phyloP scores from a whole-genome alignment of 1,140 invertebrate genomes.

The Stegodyphus mimosarum region DNA sequence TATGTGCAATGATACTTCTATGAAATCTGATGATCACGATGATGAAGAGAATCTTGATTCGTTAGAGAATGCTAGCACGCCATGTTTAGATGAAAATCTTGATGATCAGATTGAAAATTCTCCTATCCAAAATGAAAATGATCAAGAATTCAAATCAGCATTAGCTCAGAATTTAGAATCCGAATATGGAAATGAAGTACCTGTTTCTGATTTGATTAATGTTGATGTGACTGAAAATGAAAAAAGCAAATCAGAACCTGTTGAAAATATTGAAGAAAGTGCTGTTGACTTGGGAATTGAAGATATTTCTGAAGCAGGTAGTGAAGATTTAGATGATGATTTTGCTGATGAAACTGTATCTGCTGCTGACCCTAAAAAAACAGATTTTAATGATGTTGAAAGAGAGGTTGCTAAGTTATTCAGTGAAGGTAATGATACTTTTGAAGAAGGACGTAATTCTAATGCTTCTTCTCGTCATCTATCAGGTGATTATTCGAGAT shows the following conservation, averaged over 20 bases:
- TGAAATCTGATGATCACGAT: constrained; percentile 44
- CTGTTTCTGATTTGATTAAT: too few relatives aligned
- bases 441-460: background rate
- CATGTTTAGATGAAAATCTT: constrained; percentile 49
- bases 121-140: constrained; percentile 69
- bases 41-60: constrained; percentile 41
- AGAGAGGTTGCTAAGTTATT: background rate
- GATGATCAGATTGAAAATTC: constrained; percentile 48
- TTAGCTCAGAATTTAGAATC: background rate
- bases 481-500: constrained; percentile 5
- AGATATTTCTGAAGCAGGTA: constrained; percentile 60
- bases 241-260: background rate
- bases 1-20: constrained; percentile 30
- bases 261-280: background rate
- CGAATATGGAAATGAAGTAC: constrained; percentile 18
- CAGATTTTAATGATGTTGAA: background rate
- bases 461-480: background rate
- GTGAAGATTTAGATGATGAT: constrained; percentile 33
- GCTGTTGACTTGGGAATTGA: constrained; percentile 37
- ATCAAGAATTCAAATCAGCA: constrained; percentile 68
- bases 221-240: background rate
- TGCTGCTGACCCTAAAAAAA: background rate
- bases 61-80: constrained; percentile 49
- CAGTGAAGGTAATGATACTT: background rate
- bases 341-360: constrained; percentile 9